These are phyloP conservation scores for Tonatia bakeri DNA, from an alignment of 2,113 vertebrate species.

Conservation along the genomic window DNA sequence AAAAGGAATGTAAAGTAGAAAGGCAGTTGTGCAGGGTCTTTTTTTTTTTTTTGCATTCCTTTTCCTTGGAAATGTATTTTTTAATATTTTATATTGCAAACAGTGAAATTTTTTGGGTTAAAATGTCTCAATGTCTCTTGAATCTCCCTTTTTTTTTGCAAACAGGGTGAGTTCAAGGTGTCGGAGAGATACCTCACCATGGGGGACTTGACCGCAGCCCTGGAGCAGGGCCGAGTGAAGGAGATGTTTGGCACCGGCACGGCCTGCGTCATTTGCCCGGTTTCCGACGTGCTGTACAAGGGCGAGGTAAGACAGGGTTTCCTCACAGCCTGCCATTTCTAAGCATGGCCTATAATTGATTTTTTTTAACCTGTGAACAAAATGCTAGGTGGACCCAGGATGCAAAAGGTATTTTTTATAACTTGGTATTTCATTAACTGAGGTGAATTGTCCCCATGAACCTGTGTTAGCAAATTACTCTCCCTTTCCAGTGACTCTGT, in stretches of 20 bases:
- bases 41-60: background rate
- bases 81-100: background rate
- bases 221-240: constrained; percentile 86
- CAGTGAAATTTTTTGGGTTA: background rate
- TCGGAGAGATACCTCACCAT: constrained; percentile 90
- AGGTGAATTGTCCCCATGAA: background rate
- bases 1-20: background rate
- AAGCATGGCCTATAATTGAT: background rate
- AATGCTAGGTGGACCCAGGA: background rate
- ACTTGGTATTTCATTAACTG: background rate
- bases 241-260: constrained; percentile 95
- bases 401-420: background rate
- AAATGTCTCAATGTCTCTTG: no score
- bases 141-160: background rate
- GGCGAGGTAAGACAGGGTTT: constrained; percentile 82
- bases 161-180: constrained; percentile 90
- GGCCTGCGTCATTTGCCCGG: constrained; percentile 89
- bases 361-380: background rate
- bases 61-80: background rate
- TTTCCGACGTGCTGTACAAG: constrained; percentile 87
- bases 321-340: background rate
- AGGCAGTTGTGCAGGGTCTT: background rate
- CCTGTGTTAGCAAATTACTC: background rate
- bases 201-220: constrained; percentile 82
- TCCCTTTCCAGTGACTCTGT: background rate